Base-by-base conservation (phyloP, 2,888 invertebrate genomes). In the Choreutis nemorana region DNA sequence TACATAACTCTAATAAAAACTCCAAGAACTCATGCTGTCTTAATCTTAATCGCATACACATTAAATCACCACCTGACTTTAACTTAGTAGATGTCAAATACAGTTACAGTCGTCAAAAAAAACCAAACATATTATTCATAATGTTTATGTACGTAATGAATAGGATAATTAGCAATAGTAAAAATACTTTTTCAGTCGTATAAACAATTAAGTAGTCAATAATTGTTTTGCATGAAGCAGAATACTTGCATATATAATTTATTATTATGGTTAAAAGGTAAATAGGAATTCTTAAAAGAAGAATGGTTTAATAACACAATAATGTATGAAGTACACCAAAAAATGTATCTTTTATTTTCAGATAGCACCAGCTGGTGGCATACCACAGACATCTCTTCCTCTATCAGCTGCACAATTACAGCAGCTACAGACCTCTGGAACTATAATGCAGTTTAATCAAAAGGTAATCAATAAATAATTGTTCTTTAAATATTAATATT, bases 381-480 rank as follows among this genome's bases (percentile, higher is more conserved):
- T 77, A 2, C 72, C 58, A 20, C 75, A 75, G 37, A 68, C 73
- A 2, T 66, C 72, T 1, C 45, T 77, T 3, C 77, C 79, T 1
- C 37, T 77, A 15, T 52, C 75, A 2, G 70, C 75, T n/a, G 54
- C 64, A 8, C 78, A 78, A 28, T 42, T 78, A 11, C 77, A 78
- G 34, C 79, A 79, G 22, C 44, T 78, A n/a, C 75, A 75, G 44
- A 53, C 66, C 1, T 54, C 68, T 4, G 78, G 77, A 2, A 68
- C 73, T 2, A 64, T 77, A 4, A 77, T 78, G 77, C 78, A 77
- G 36, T 55, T 78, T 7, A 77, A 77, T 46, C 78, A 78, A 44
- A 78, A 78, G 70, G 78, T 73, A 57, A 33, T 14, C 15, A 23
- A 5, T 23, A 23, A 8, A 14, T 8, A 25, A 9, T 25, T 25